phyloP scores from a whole-genome alignment of 1,140 invertebrate genomes.

The Cephus cinctus region DNA sequence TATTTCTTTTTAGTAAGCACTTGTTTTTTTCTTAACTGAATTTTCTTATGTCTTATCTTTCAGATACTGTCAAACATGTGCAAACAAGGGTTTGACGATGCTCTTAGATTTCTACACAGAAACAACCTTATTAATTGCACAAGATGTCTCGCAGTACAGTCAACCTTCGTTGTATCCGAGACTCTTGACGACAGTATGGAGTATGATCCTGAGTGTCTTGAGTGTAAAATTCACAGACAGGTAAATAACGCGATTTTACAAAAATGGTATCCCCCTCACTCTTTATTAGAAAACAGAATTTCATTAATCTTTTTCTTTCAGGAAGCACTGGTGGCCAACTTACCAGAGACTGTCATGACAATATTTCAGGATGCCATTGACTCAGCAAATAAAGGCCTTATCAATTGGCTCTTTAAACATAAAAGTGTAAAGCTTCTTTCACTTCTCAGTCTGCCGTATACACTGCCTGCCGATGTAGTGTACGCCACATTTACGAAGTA shows the following conservation, averaged over 20 bases:
- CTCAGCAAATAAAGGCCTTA: conserved; percentile 83
- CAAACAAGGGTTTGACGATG: conserved; percentile 97
- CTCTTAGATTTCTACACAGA: conserved; percentile 85
- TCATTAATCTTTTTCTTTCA: conserved; percentile 48
- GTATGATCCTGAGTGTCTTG: conserved; percentile 79
- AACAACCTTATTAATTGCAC: conserved; percentile 89
- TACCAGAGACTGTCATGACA: conserved; percentile 80
- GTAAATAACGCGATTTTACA: too few species aligned
- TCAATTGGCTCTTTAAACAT: conserved; percentile 88
- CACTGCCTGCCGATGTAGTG: conserved; percentile 81
- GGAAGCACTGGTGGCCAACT: conserved; percentile 82
- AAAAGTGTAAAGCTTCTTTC: conserved; percentile 77
- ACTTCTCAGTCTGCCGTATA: conserved; percentile 78
- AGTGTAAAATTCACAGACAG: conserved; percentile 82
- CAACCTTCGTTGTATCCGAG: conserved; percentile 76
- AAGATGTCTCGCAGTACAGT: conserved; percentile 78
- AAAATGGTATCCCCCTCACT: too few species aligned
- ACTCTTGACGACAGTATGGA: conserved; percentile 67
- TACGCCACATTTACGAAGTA: conserved; percentile 81
- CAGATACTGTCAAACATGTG: conserved; percentile 87
- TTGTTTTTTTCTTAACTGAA: conserved; percentile 1
- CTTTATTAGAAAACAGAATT: too few species aligned
- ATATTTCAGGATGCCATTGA: conserved; percentile 92
- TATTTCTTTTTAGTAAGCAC: neutral
- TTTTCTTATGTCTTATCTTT: conserved; percentile 17